Evolutionary conservation across 2,888 invertebrate genomes (phyloP).

Genomic region (Steromphala cineraria): DNA sequence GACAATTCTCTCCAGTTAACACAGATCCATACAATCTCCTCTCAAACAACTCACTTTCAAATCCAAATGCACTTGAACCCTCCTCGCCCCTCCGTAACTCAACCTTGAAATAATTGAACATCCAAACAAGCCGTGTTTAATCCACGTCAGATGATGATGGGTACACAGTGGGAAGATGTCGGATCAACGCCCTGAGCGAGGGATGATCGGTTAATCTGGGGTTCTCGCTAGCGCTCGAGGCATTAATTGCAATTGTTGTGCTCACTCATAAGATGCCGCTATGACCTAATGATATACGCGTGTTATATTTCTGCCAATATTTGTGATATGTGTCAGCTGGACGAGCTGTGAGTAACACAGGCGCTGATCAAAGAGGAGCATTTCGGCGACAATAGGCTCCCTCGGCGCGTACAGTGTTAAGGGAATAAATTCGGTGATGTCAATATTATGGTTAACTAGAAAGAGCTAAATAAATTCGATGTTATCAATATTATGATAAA

Average conservation of each 20-base stretch:
- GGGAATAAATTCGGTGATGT: no score
- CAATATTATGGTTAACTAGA: no score
- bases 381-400: no score
- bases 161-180: neutral
- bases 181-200: neutral
- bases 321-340: neutral
- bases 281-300: neutral
- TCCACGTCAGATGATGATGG: neutral
- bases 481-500: no score
- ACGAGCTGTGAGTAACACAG: no score
- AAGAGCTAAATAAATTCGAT: no score
- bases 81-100: neutral
- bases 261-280: neutral
- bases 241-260: neutral
- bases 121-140: neutral
- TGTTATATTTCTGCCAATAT: conserved; percentile 8
- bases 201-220: neutral
- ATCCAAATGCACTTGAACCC: neutral
- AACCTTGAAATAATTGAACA: neutral
- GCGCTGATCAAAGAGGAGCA: no score
- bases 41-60: neutral
- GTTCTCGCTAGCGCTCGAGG: neutral
- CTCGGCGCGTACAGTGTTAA: no score
- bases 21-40: neutral
- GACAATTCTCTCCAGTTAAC: no score